Conservation (phyloP, 30 jellyfish, hydroid and myxozoan genomes). For the Aurelia aurita region DNA sequence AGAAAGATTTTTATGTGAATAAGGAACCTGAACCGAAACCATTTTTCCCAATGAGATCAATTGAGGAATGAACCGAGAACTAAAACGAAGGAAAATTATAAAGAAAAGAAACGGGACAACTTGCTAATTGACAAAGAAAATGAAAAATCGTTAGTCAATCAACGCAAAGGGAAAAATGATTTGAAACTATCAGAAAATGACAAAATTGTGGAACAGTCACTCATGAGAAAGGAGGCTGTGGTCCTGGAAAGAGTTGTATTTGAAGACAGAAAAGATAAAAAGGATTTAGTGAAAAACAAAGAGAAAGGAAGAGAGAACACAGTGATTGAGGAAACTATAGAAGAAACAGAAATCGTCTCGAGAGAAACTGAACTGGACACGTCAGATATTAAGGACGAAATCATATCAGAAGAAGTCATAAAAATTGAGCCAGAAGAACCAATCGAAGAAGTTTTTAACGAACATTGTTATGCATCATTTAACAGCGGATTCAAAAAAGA, state of each 20-base stretch:
- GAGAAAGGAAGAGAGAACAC: background rate
- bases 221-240: background rate
- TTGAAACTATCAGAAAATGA: background rate
- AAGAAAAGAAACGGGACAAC: background rate
- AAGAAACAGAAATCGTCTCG: conserved; percentile 5
- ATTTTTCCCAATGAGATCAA: conserved; percentile 76
- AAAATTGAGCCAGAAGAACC: conserved; percentile 56
- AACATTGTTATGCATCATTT: conserved; percentile 61
- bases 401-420: conserved; percentile 63
- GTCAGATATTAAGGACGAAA: conserved; percentile 44
- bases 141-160: background rate
- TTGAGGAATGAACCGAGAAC: no score
- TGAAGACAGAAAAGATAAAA: background rate
- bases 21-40: conserved; percentile 48
- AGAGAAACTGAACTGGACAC: conserved; percentile 25
- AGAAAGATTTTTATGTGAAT: conserved; percentile 1
- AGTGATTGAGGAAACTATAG: conserved; percentile 12
- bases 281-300: background rate
- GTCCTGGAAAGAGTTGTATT: background rate
- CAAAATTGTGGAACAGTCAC: conserved; percentile 1
- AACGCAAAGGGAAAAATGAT: background rate
- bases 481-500: conserved; percentile 18
- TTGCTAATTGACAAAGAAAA: background rate
- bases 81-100: no score
- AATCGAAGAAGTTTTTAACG: conserved; percentile 53